Evolutionary conservation across 2,888 invertebrate species (phyloP).

Genomic region (Lottia gigantea): DNA sequence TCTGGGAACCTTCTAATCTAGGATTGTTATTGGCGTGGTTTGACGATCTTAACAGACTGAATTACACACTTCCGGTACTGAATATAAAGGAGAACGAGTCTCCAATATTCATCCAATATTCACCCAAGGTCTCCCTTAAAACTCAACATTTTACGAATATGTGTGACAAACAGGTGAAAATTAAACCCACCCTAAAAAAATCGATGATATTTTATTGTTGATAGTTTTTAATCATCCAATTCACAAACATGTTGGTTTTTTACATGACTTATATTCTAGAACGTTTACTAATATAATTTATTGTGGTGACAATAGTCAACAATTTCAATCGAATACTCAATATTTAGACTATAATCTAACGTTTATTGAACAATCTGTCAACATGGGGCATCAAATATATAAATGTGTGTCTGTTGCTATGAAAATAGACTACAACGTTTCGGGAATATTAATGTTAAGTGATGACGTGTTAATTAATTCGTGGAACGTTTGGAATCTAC

Average conservation of each 20-base stretch:
- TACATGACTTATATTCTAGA: not conserved
- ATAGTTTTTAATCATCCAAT: not conserved
- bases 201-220: not conserved
- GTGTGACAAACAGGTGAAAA: no score
- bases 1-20: not conserved
- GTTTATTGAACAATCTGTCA: not conserved
- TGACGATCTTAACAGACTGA: not conserved
- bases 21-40: not conserved
- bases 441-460: constrained; percentile 7
- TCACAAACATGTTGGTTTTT: not conserved
- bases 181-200: no score
- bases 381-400: not conserved
- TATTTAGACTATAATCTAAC: not conserved
- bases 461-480: not conserved
- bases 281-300: not conserved
- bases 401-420: not conserved
- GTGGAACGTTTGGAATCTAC: not conserved
- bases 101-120: not conserved
- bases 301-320: not conserved
- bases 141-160: no score
- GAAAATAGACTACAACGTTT: not conserved
- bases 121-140: not conserved
- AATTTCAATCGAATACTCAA: not conserved
- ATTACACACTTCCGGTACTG: not conserved
- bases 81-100: no score